Evolutionary conservation across 2,797 vertebrate species (phyloP).

Genomic region (Falco concolor): DNA sequence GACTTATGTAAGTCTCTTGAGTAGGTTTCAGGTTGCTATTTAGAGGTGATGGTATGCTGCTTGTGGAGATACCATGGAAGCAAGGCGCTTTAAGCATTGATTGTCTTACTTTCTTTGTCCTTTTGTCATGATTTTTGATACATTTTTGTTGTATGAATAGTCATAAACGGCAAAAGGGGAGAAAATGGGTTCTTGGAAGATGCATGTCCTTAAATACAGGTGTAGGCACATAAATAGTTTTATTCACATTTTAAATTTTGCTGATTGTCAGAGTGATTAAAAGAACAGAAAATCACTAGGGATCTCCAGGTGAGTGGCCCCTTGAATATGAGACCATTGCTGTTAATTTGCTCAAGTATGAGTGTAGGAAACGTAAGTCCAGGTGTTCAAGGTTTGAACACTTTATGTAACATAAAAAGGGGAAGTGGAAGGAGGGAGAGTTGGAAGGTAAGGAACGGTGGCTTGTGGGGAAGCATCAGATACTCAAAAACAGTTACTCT

Average conservation of each 20-base stretch:
- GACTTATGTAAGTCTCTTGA: conserved; percentile 46
- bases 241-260: background rate
- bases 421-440: background rate
- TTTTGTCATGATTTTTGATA: background rate
- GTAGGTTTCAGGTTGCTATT: conserved; percentile 64
- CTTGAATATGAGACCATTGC: background rate
- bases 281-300: background rate
- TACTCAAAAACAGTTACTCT: background rate
- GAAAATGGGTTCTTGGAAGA: background rate
- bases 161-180: background rate
- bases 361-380: background rate
- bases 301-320: background rate
- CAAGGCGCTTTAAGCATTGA: background rate
- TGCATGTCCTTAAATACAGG: background rate
- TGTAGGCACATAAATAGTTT: background rate
- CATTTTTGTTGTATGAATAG: background rate
- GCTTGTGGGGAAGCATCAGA: background rate
- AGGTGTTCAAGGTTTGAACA: background rate
- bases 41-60: conserved; percentile 38
- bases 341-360: background rate
- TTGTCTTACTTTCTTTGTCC: background rate
- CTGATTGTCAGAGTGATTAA: background rate
- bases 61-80: background rate
- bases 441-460: background rate
- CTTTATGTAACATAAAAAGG: background rate